These are phyloP conservation scores for Nasonia longicornis DNA, from an alignment of 1,140 invertebrate genomes.

Conservation along the genomic window DNA sequence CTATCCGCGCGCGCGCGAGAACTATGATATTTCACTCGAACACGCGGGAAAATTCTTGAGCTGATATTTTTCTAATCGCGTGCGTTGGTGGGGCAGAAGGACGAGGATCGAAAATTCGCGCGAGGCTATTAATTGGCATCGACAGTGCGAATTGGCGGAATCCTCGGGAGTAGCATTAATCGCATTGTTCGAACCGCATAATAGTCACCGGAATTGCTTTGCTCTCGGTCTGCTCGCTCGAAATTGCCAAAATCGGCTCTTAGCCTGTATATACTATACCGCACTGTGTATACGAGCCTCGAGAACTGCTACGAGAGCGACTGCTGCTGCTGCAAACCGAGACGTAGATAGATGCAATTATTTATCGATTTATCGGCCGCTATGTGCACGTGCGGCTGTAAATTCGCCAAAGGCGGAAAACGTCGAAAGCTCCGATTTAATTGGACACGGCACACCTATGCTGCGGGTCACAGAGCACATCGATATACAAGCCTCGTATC, in stretches of 20 bases:
- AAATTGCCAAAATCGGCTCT: conserved; percentile 51
- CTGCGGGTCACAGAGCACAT: too few species aligned
- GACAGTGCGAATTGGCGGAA: conserved; percentile 3
- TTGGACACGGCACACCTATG: neutral
- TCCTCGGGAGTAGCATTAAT: conserved; percentile 34
- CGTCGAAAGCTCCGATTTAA: neutral
- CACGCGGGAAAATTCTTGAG: neutral
- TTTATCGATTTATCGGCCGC: conserved; percentile 24
- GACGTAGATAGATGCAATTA: conserved; percentile 9
- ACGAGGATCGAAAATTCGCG: neutral
- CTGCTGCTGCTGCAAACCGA: neutral
- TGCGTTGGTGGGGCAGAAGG: neutral
- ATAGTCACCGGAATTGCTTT: conserved; percentile 35
- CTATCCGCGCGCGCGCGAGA: neutral
- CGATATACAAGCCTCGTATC: neutral
- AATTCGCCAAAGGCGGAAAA: too few species aligned
- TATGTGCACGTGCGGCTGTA: neutral
- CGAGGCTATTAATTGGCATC: conserved; percentile 3
- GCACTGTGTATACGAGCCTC: neutral
- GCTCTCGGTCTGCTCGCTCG: conserved; percentile 37
- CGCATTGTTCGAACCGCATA: conserved; percentile 39
- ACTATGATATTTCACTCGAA: conserved; percentile 8
- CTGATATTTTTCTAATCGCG: too few species aligned
- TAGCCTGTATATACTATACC: neutral
- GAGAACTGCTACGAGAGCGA: neutral